Percentiles rank a stretch among this genome's conserved stretches.
Conservation (phyloP, 2,113 vertebrate species). For the Rousettus leschenaultii region DNA sequence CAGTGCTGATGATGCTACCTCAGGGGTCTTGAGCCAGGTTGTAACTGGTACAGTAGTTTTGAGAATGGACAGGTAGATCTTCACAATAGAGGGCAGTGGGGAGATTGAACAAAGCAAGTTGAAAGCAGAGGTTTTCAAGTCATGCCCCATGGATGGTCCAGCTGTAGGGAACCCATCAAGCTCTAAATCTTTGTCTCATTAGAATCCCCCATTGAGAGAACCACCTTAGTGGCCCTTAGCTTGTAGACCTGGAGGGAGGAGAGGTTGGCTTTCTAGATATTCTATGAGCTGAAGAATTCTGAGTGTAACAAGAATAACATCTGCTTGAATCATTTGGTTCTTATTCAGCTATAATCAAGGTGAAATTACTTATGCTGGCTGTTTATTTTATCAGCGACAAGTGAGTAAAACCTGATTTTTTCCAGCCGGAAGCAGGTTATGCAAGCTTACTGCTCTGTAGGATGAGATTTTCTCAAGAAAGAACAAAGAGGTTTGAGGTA, state of each 20-base stretch:
- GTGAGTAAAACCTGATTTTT: background rate
- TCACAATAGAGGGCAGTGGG: background rate
- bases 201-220: background rate
- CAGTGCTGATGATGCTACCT: slow-evolving; percentile 31
- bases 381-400: slow-evolving; percentile 18
- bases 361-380: background rate
- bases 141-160: background rate
- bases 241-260: background rate
- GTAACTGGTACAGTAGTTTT: slow-evolving; percentile 44
- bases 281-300: background rate
- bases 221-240: background rate
- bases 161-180: background rate
- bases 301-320: background rate
- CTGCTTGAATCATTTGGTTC: background rate
- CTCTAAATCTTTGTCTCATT: background rate
- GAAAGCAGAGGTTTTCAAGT: background rate
- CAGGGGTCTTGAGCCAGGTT: slow-evolving; percentile 47
- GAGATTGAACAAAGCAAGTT: background rate
- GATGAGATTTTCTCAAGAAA: slow-evolving; percentile 25
- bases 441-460: background rate
- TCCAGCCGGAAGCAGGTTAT: slow-evolving; percentile 4
- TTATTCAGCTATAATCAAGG: background rate
- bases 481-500: background rate
- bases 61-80: background rate
- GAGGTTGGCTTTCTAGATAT: background rate